Base-by-base conservation (phyloP, 2,888 invertebrate species). In the Lypha dubia region DNA sequence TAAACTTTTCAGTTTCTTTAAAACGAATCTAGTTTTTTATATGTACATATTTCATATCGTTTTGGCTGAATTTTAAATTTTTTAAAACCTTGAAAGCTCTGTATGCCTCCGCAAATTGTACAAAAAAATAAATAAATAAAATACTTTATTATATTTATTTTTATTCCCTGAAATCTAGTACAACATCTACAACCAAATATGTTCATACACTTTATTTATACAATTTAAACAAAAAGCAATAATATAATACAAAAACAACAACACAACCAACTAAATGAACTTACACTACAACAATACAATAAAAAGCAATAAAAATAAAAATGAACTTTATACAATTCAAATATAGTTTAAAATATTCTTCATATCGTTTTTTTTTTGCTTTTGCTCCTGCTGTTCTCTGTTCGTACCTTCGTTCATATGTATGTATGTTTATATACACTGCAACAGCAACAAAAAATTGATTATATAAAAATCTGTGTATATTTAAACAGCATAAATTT, bases 241-340 rank as follows among this genome's bases (percentile, higher is more conserved):
- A 32, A 58, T 22, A 46, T 17, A 65, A 46, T 49, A 65, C 1
- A 24, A 46, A 22, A 44, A 11, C 17, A 62, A 32, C 11, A 28
- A 46, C 32, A 56, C 35, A 11, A 56, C 56, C 32, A 67, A 60
- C 76, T 76, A 76, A 67, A 53, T 53, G 38, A 65, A 58, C 60
- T 75, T 53, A 49, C 38, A 62, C 51, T 53, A 80, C 28, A 63
- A 80, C 28, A 63, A 62, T 51, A 53, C 58, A 81, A 75, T 75
- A 81, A 62, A 81, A 68, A 74, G 51, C 58, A 74, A 74, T 80
- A 70, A 81, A 81, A 67, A 71, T 53, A 53, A 51, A 76, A 77
- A 49, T 32, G n/a, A 51, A 49, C 68, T 51, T 51, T 70, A 22
- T 49, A 46, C 46, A 68, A 80, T 58, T 71, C 51, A 73, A 80